Evolutionary conservation across 2,797 vertebrate species (phyloP).

Genomic region (Eulemur albifrons): DNA sequence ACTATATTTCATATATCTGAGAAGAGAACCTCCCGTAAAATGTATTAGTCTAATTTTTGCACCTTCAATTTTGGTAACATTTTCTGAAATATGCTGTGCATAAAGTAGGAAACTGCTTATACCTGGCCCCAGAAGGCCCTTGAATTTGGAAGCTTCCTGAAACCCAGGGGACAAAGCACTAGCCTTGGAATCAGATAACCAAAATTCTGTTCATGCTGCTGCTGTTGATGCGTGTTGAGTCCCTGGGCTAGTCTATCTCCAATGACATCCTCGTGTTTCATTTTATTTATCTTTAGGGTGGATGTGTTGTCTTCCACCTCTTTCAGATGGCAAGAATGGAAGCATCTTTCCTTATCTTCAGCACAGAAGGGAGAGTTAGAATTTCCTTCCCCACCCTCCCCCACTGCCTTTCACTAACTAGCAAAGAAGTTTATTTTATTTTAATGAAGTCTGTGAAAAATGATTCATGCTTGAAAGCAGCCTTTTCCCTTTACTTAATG

Average conservation of each 20-base stretch:
- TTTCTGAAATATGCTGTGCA: not conserved
- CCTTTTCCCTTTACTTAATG: constrained; percentile 55
- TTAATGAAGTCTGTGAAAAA: constrained; percentile 64
- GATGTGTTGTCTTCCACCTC: not conserved
- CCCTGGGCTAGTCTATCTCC: not conserved
- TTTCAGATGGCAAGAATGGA: not conserved
- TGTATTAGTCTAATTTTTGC: not conserved
- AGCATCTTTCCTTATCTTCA: not conserved
- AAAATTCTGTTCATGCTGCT: not conserved
- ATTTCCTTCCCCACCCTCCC: not conserved
- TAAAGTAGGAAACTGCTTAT: not conserved
- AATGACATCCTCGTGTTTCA: not conserved
- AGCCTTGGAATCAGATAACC: not conserved
- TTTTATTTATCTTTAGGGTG: constrained; percentile 10
- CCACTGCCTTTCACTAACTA: constrained; percentile 44
- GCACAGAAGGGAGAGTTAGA: not conserved
- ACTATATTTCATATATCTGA: not conserved
- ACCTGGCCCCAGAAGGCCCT: not conserved
- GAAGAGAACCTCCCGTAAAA: not conserved
- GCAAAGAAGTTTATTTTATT: constrained; percentile 64
- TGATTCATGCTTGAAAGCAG: constrained; percentile 63
- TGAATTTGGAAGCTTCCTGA: not conserved
- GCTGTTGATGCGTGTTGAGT: not conserved
- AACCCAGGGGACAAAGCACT: not conserved
- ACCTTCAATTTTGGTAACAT: not conserved